phyloP scores from a whole-genome alignment of 2,797 vertebrate genomes.

The Chloroceryle inda region DNA sequence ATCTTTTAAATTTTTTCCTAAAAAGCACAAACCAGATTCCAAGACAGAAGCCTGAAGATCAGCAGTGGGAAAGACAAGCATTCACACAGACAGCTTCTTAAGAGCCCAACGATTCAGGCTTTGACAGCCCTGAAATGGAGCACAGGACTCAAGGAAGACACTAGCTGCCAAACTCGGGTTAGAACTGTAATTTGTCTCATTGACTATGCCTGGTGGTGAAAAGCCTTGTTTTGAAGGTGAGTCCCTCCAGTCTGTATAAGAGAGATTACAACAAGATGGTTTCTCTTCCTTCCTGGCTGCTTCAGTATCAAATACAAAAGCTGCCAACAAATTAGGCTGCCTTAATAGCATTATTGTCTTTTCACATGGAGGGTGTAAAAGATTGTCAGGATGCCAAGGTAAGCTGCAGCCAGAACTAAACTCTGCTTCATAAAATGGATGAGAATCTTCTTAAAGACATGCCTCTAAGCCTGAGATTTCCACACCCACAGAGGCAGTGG shows the following conservation, averaged over 20 bases:
- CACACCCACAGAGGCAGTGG: neutral
- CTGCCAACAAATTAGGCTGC: conserved; percentile 54
- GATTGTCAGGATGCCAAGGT: conserved; percentile 30
- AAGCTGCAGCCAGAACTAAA: conserved; percentile 34
- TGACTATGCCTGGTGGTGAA: neutral
- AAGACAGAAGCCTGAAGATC: conserved; percentile 15
- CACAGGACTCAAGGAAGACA: neutral
- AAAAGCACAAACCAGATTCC: conserved; percentile 28
- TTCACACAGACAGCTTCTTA: neutral
- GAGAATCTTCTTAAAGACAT: conserved; percentile 10
- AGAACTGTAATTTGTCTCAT: neutral
- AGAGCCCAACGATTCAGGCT: neutral
- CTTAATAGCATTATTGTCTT: conserved; percentile 50
- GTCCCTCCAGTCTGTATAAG: neutral
- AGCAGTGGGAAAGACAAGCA: neutral
- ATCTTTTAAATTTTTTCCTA: conserved; percentile 4
- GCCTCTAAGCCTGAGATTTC: conserved; percentile 18
- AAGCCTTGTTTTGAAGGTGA: conserved; percentile 48
- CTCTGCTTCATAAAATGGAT: neutral
- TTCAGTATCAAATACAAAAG: conserved; percentile 29
- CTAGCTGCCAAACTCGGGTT: neutral
- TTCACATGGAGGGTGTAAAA: neutral
- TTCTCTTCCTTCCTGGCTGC: neutral
- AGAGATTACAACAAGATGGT: neutral
- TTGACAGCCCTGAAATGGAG: conserved; percentile 13